Conservation (phyloP, 2,113 vertebrate genomes). For the Actinemys pallida region DNA sequence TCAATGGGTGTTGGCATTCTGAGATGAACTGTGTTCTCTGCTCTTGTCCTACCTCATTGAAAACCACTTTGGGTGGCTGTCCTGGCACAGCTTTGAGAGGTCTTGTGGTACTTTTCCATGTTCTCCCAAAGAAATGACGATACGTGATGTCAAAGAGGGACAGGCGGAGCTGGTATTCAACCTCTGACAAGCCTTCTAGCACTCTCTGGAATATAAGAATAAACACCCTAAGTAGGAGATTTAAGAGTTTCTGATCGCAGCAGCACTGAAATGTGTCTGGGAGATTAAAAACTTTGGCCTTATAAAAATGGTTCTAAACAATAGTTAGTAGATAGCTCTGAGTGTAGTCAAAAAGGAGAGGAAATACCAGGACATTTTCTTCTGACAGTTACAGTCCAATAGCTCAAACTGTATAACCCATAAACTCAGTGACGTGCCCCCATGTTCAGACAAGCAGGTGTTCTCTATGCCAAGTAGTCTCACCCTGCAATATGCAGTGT, state of each 20-base stretch:
- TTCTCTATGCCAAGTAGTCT: not conserved
- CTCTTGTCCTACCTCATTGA: constrained; percentile 86
- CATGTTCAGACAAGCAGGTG: not conserved
- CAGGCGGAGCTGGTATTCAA: constrained; percentile 85
- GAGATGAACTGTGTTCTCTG: too few relatives aligned
- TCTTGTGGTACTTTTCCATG: constrained; percentile 83
- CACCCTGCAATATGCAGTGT: not conserved
- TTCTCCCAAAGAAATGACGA: constrained; percentile 92
- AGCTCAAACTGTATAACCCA: not conserved
- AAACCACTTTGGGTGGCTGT: constrained; percentile 63
- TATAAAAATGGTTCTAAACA: not conserved
- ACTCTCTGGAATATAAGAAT: constrained; percentile 16
- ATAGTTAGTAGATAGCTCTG: not conserved
- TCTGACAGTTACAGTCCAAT: not conserved
- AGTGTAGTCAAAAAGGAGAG: not conserved
- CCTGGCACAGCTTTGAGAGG: constrained; percentile 20
- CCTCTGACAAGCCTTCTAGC: constrained; percentile 49
- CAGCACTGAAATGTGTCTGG: not conserved
- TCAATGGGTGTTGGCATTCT: not conserved
- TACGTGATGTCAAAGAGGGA: constrained; percentile 88
- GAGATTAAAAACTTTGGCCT: not conserved
- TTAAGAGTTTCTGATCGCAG: not conserved
- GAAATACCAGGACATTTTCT: not conserved
- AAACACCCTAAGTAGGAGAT: not conserved
- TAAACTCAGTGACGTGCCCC: not conserved